Conservation (phyloP, 2,113 vertebrate species). For the Colossoma macropomum region DNA sequence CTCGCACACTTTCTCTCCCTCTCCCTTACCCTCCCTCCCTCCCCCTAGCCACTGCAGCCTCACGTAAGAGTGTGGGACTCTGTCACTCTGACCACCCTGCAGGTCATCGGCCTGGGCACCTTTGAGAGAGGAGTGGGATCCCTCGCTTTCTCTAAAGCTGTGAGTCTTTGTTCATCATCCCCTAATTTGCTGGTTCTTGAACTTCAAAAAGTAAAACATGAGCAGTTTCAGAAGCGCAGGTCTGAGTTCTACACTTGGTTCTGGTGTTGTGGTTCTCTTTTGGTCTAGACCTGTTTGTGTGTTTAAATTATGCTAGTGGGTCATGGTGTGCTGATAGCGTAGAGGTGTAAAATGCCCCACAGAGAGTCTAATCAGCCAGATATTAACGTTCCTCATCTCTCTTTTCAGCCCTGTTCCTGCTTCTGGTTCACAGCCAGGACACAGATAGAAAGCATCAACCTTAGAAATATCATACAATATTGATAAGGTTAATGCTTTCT, state of each 20-base stretch:
- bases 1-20: neutral
- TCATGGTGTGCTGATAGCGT: neutral
- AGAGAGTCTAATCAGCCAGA: constrained; percentile 39
- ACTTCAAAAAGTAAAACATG: neutral
- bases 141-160: constrained; percentile 95
- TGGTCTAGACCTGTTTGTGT: neutral
- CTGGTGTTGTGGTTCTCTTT: neutral
- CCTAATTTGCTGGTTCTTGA: neutral
- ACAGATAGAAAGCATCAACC: too few species aligned
- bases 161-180: constrained; percentile 72
- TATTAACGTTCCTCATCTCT: neutral
- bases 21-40: neutral
- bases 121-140: constrained; percentile 96
- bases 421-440: neutral
- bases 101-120: constrained; percentile 90
- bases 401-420: constrained; percentile 6
- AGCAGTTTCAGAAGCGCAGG: neutral
- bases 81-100: constrained; percentile 88
- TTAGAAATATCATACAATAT: too few species aligned
- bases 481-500: too few species aligned
- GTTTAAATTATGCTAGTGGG: neutral
- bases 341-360: constrained; percentile 42
- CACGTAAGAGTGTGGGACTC: constrained; percentile 98
- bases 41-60: constrained; percentile 86
- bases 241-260: neutral